phyloP scores from a whole-genome alignment of 2,888 invertebrate genomes.

The Polydrusus tereticollis region DNA sequence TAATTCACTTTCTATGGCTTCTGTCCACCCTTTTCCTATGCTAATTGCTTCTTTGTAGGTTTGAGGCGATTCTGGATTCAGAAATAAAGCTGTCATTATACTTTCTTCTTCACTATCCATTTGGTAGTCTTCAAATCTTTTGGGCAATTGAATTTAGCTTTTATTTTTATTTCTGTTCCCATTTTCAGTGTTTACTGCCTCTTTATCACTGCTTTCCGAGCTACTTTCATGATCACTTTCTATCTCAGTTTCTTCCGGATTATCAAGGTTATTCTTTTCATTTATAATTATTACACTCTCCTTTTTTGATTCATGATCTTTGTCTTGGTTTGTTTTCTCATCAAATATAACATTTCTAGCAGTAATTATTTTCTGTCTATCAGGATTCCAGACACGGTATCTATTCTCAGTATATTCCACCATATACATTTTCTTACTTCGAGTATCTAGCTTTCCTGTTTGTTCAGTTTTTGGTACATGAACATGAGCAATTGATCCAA shows the following conservation, averaged over 20 bases:
- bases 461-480: background rate
- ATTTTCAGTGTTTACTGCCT: background rate
- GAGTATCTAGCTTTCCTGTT: background rate
- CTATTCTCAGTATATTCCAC: background rate
- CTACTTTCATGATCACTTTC: background rate
- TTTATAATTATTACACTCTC: background rate
- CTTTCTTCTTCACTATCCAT: conserved; percentile 25
- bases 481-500: conserved; percentile 20
- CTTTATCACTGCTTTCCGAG: background rate
- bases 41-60: conserved; percentile 35
- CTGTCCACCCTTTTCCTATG: conserved; percentile 17
- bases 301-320: background rate
- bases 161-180: background rate
- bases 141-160: conserved; percentile 12
- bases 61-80: conserved; percentile 8
- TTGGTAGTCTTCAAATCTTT: conserved; percentile 39
- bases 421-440: conserved; percentile 11
- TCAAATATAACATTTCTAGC: conserved; percentile 25
- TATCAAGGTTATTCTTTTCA: background rate
- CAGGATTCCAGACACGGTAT: conserved; percentile 5
- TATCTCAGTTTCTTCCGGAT: background rate
- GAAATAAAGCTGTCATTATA: conserved; percentile 34
- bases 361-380: conserved; percentile 10
- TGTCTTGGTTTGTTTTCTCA: background rate
- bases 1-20: no score